Evolutionary conservation across 2,888 invertebrate species (phyloP), one percentile per base, ranked within the genome.

Genomic region (Polydrusus cervinus): DNA sequence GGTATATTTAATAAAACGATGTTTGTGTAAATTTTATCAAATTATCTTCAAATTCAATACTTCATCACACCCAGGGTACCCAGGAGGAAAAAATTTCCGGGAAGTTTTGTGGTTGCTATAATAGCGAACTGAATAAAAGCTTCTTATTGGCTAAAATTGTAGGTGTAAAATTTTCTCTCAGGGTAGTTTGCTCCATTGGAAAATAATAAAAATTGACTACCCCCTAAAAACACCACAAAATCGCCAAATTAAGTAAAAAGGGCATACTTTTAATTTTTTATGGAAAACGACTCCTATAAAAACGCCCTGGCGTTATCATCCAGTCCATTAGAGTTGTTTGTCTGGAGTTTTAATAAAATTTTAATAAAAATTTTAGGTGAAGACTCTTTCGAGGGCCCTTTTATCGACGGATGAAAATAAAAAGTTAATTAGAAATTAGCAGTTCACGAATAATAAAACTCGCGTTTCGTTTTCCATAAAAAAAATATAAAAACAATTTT

Each of bases 261-360:
- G 30, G 64, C 38, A 14, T 64, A 49, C 30, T 64, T 47, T 30
- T 68, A 43, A 40, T 57, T 71, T n/a, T 64, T 71, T 64, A 71
- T 64, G 71, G 55, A 71, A 64, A 71, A 55, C 16, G 64, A 14
- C 64, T 25, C 9, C 30, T 20, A 45, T 71, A 71, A 71, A 71
- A 47, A 43, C 16, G 16, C 62, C 64, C 30, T 40, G 16, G 8
- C 38, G 51, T 55, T 45, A 43, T 53, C 65, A 53, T 65, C 38
- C 55, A 38, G 45, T 65, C 64, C 65, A 65, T 65, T 64, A 64
- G 49, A 64, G 51, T 34, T 65, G 51, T 71, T 64, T 71, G 64
- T 71, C 64, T 64, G 16, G 64, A 25, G 64, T 71, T 65, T 71
- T 64, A 71, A 71, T 71, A 71, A 71, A 71, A 71, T 71, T 71